Evolutionary conservation across 1,140 invertebrate species (phyloP), one percentile per base, ranked within the genome.

Genomic region (Venturia canescens): DNA sequence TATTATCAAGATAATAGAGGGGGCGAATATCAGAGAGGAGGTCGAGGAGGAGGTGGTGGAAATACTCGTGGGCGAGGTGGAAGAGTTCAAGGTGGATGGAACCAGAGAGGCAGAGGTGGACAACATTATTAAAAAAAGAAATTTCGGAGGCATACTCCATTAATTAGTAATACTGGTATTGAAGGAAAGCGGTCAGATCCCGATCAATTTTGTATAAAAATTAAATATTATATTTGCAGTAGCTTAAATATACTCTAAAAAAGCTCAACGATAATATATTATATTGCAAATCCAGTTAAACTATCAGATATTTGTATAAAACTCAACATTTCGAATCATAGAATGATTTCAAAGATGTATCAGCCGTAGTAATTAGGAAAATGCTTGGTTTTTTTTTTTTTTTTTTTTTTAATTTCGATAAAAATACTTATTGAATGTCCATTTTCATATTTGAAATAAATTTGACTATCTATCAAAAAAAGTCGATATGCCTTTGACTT

Each of bases 81-180:
- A 31, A 85, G 91, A 85, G 89, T 91, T 83, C 91, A 91, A 80
- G 88, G 91, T 48, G 89, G 91, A 63, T 92, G 89, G 88, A 90
- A 90, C 82, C 87, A 90, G 84, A 86, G 86, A 44, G 83, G 82
- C 63, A 82, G 83, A n/a, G 21, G n/a, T 13, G 79, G 83, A n/a
- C 81, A 76, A 72, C 87, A 89, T 31, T 86, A 87, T 67, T 86
- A 89, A 16, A 85, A 23, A 84, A 87, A 70, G 84, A 78, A 85
- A 79, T 79, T 76, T 67, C 69, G 21, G 48, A 34, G 69, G 15
- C 16, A 31, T 15, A 11, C 69, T 34, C 16, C 11, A 66, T 60
- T 38, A 3, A 44, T 11, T 80, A 50, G 63, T 21, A 48, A 44
- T 38, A 21, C n/a, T 29, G 44, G n/a, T 23, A 23, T 66, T 21